A percentile compares a stretch with the other conserved stretches of the same genome.
Evolutionary conservation across 1,140 invertebrate species (phyloP).

Genomic region (Papilio machaon): DNA sequence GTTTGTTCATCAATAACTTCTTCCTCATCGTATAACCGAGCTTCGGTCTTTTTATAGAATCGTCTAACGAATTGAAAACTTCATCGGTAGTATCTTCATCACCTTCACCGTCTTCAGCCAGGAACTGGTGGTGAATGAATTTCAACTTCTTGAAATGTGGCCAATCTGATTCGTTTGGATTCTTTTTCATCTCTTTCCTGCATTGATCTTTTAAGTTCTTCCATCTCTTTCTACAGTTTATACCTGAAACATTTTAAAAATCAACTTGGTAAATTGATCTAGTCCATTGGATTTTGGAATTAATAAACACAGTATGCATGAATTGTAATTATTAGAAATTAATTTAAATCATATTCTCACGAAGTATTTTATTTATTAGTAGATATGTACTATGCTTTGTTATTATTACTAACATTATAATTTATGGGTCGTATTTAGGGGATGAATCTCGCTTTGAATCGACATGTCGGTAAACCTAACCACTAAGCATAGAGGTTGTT

Average conservation of each 20-base stretch:
- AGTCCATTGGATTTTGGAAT: too few relatives aligned
- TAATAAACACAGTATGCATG: too few relatives aligned
- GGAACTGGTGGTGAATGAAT: conserved; percentile 75
- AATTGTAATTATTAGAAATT: too few relatives aligned
- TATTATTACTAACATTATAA: too few relatives aligned
- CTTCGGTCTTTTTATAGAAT: conserved; percentile 74
- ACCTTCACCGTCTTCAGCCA: conserved; percentile 72
- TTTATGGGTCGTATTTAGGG: too few relatives aligned
- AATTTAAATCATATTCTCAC: too few relatives aligned
- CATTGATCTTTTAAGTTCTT: conserved; percentile 79
- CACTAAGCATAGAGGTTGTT: too few relatives aligned
- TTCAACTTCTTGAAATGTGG: conserved; percentile 72
- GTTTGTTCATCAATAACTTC: conserved; percentile 74
- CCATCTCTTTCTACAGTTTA: conserved; percentile 77
- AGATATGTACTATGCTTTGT: too few relatives aligned
- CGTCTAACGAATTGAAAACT: conserved; percentile 69
- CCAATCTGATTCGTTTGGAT: conserved; percentile 71
- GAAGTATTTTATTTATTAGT: too few relatives aligned
- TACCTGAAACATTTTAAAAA: conserved; percentile 58
- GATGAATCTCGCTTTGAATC: too few relatives aligned
- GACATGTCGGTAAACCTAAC: too few relatives aligned
- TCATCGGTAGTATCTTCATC: conserved; percentile 71
- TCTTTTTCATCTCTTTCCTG: conserved; percentile 77
- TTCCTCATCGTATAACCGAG: conserved; percentile 75
- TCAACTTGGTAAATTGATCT: too few relatives aligned